Base-by-base conservation (phyloP, 2,113 vertebrate genomes). In the Sinocyclocheilus anshuiensis region DNA sequence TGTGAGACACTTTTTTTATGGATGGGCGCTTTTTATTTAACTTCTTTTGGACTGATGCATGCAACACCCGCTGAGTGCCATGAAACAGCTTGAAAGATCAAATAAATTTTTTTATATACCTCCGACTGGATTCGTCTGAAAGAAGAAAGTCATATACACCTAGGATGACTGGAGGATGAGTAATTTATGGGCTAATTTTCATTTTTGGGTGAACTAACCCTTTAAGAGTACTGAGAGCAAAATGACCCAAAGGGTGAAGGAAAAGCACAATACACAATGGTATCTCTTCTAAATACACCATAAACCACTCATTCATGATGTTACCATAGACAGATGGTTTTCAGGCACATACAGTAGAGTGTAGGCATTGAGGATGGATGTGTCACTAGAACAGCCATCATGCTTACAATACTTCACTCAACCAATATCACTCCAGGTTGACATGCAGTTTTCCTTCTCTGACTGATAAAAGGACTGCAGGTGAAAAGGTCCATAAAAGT, bases 221-320 rank as follows among this genome's bases (percentile, higher is more conserved):
- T 29, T 29, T 29, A 53, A 53, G 9, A 11, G 45, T 48, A 48
- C 45, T 2, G 50, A 72, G 48, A 72, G 53, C 42, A 48, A 63
- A 12, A 57, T 36, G 24, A 36, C 71, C 42, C 71, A 82, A 7
- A 65, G 71, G 75, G 22, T 63, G 4, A 10, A 24, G 71, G 18
- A n/a, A 55, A 48, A 82, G 26, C 18, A 53, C 1, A 33, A 65
- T 10, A 48, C 18, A 69, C 39, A 65, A 81, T 15, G 65, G 67
- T 84, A 77, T 42, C 42, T 90, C 12, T 33, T 86, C 16, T 39
- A 61, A 80, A 65, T 15, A 39, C 36, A 42, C 78, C 39, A 45
- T 48, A 45, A 65, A 45, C 36, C 22, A 63, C 59, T 80, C 33
- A 80, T 63, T 42, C 22, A 67, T 65, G 57, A 57, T 33, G 26